Evolutionary conservation across 2,113 vertebrate genomes (phyloP), one percentile per base, ranked within the genome.

Genomic region (Erinaceus europaeus): DNA sequence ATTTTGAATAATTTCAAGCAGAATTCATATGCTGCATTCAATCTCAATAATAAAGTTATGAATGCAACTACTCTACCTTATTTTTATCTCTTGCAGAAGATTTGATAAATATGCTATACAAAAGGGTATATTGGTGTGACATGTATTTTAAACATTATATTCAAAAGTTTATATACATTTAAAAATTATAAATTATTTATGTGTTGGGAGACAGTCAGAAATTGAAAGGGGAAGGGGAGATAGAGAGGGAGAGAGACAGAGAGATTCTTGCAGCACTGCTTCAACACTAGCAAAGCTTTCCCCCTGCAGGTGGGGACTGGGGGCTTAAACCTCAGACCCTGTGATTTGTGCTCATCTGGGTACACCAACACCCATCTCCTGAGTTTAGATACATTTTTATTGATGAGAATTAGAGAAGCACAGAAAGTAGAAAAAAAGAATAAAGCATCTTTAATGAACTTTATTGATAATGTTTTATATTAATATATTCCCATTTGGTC

Each of bases 361-460:
- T n/a, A n/a, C n/a, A n/a, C n/a, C n/a, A n/a, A n/a, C n/a, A n/a
- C n/a, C n/a, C n/a, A n/a, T n/a, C n/a, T n/a, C n/a, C n/a, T n/a
- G n/a, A n/a, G n/a, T n/a, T n/a, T n/a, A n/a, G n/a, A n/a, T n/a
- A n/a, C n/a, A 2, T 61, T 61, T 61, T 61, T 61, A 61, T 61
- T 32, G 59, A 57, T 42, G 21, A 64, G 62, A 68, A 71, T 27
- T 61, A 14, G 46, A 52, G 42, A 72, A 62, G 77, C 27, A 71
- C 14, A 84, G 48, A 73, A 89, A 46, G 2, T 10, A 68, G 61
- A 27, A 84, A 77, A 77, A 87, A 89, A 84, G 38, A n/a, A 25
- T 64, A 72, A 83, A 72, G 90, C 25, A 3, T 84, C 67, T 5
- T 11, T 76, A 48, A 61, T 53, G 50, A 46, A 48, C 27, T n/a